phyloP scores from a whole-genome alignment of 2,797 vertebrate species.

The Chaetodon trifasciatus region DNA sequence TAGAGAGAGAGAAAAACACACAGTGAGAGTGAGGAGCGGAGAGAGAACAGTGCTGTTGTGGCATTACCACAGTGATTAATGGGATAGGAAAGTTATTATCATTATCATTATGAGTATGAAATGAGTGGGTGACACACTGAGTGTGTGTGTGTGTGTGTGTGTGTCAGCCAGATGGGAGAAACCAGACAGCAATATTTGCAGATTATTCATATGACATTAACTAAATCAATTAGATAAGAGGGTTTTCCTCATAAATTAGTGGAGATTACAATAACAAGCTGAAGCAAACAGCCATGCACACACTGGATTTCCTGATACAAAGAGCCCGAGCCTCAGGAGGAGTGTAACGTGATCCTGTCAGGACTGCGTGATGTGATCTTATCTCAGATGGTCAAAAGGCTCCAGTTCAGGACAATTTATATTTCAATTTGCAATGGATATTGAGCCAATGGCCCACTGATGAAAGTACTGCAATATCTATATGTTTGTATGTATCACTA shows the following conservation, averaged over 20 bases:
- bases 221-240: constrained; percentile 69
- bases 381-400: background rate
- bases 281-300: background rate
- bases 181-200: constrained; percentile 33
- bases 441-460: too few relatives aligned
- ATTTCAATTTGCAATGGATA: too few relatives aligned
- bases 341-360: background rate
- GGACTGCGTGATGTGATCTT: background rate
- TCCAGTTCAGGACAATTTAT: background rate
- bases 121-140: constrained; percentile 59
- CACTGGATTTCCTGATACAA: constrained; percentile 20
- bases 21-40: constrained; percentile 17
- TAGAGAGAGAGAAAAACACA: background rate
- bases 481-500: too few relatives aligned
- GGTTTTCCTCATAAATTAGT: constrained; percentile 62
- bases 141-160: constrained; percentile 20
- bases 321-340: background rate
- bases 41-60: constrained; percentile 24
- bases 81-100: constrained; percentile 62
- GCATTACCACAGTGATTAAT: constrained; percentile 61
- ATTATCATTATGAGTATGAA: constrained; percentile 65
- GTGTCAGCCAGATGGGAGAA: constrained; percentile 50
- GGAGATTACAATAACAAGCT: constrained; percentile 56
- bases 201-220: constrained; percentile 68
- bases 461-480: too few relatives aligned